phyloP scores from a whole-genome alignment of 2,113 vertebrate genomes.

The Phoenicopterus ruber region DNA sequence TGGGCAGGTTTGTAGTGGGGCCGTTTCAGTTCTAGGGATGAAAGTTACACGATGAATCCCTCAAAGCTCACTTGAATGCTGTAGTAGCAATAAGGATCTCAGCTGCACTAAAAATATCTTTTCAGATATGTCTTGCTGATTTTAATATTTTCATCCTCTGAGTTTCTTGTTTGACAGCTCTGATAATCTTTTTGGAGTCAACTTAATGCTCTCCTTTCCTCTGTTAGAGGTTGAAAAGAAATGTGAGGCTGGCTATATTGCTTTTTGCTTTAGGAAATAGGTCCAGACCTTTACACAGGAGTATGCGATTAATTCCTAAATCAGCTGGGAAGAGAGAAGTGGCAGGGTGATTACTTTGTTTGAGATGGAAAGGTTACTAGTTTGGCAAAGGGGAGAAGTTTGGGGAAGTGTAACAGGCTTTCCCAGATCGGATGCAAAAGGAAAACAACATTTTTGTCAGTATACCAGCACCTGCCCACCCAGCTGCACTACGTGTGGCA shows the following conservation, averaged over 20 bases:
- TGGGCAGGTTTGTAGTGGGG: background rate
- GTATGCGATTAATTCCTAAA: background rate
- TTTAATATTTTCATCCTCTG: background rate
- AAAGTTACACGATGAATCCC: background rate
- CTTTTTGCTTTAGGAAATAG: background rate
- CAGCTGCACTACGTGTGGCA: background rate
- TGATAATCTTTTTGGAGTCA: background rate
- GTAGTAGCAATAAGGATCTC: background rate
- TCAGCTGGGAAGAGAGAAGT: background rate
- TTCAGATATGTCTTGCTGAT: background rate
- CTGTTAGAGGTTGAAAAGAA: background rate
- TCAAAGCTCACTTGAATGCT: background rate
- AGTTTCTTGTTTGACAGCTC: background rate
- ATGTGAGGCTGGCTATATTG: background rate
- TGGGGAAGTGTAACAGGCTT: background rate
- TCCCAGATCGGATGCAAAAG: background rate
- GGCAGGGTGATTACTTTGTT: background rate
- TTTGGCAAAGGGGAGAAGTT: background rate
- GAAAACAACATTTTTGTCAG: background rate
- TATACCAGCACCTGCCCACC: background rate
- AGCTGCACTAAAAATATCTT: background rate
- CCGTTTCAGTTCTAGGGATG: background rate
- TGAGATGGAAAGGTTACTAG: background rate
- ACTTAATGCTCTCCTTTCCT: background rate
- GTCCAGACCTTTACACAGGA: background rate